phyloP scores from a whole-genome alignment of 2,888 invertebrate genomes.

The Caenorhabditis sinica region DNA sequence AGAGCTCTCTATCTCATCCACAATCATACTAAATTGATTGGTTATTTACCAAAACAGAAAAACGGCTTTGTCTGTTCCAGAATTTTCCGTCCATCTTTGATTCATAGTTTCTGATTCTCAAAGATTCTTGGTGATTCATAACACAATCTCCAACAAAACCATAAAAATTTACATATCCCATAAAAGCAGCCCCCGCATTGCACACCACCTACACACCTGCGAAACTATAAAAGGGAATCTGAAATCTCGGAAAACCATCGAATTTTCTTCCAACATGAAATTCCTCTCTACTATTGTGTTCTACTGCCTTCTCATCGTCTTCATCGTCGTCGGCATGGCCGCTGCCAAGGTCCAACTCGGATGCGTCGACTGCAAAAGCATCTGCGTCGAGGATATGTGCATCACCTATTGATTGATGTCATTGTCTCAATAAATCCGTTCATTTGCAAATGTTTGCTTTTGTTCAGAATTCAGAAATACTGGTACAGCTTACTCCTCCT shows the following conservation, averaged over 20 bases:
- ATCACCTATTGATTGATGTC: conserved; percentile 20
- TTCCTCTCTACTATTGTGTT: not conserved
- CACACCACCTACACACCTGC: not conserved
- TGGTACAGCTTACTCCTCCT: not conserved
- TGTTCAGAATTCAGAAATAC: not conserved
- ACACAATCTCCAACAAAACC: not conserved
- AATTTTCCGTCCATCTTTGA: too few relatives aligned
- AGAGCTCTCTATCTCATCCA: too few relatives aligned
- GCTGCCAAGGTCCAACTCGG: conserved; percentile 13
- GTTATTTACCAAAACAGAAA: too few relatives aligned
- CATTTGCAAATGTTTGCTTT: not conserved
- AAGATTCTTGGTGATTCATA: too few relatives aligned
- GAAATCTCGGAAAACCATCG: not conserved
- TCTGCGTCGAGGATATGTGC: conserved; percentile 37
- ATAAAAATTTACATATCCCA: conserved; percentile 11
- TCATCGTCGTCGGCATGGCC: not conserved
- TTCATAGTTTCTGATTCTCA: too few relatives aligned
- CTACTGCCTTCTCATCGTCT: not conserved
- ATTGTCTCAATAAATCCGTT: conserved; percentile 2
- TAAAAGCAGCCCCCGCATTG: not conserved
- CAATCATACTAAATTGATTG: too few relatives aligned
- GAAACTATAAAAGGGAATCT: not conserved
- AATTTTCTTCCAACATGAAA: conserved; percentile 15
- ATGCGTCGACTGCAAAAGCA: conserved; percentile 34
- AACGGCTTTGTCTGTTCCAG: too few relatives aligned